phyloP scores from a whole-genome alignment of 2,113 vertebrate genomes.

The Hemichromis elongatus region DNA sequence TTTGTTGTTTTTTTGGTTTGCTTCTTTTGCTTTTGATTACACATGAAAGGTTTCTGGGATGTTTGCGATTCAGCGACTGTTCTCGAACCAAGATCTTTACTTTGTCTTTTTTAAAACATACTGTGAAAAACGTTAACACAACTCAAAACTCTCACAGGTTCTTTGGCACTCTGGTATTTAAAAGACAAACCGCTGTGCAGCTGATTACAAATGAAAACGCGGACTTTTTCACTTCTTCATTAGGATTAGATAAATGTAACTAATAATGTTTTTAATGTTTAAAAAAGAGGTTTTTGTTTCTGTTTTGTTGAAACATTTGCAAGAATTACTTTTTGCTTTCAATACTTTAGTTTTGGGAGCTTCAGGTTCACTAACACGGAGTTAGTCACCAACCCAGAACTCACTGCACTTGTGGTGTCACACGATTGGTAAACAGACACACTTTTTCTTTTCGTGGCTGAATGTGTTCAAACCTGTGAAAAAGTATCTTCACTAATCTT shows the following conservation, averaged over 20 bases:
- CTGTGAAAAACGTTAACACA: not conserved
- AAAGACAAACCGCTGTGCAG: not conserved
- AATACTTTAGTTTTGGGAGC: too few species aligned
- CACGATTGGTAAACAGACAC: too few species aligned
- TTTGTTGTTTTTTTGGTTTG: accelerated
- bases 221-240: not conserved
- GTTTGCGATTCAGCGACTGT: not conserved
- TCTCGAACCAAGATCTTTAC: not conserved
- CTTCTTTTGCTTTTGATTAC: accelerated
- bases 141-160: accelerated
- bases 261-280: not conserved
- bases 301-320: not conserved
- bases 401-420: accelerated
- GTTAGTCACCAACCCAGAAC: not conserved
- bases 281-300: not conserved
- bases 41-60: not conserved
- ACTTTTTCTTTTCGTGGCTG: accelerated
- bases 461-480: not conserved
- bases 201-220: not conserved
- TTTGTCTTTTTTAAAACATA: not conserved
- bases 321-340: not conserved
- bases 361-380: accelerated
- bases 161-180: not conserved
- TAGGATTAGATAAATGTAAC: not conserved
- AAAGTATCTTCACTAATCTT: not conserved